phyloP scores from a whole-genome alignment of 2,888 invertebrate species.

The Isotomurus palustris region DNA sequence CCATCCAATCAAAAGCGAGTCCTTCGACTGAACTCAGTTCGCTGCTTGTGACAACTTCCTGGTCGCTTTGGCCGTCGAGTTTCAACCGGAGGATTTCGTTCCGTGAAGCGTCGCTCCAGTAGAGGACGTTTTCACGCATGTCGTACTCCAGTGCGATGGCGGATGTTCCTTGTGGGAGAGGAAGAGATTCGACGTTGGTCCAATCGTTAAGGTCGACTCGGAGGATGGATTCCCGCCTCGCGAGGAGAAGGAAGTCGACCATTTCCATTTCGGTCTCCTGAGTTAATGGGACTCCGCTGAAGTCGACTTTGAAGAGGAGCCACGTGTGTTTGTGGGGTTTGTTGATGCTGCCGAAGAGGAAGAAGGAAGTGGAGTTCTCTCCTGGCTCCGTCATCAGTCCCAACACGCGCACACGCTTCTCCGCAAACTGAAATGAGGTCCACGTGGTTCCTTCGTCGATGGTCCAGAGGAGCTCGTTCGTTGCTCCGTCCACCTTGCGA shows the following conservation, averaged over 20 bases:
- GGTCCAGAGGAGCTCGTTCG: slow-evolving; percentile 74
- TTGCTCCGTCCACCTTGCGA: slow-evolving; percentile 70
- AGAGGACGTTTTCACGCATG: slow-evolving; percentile 74
- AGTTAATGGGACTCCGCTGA: slow-evolving; percentile 54
- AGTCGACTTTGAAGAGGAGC: slow-evolving; percentile 73
- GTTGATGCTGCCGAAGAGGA: slow-evolving; percentile 67
- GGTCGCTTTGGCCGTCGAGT: slow-evolving; percentile 62
- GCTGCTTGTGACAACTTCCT: slow-evolving; percentile 68
- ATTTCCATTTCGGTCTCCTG: too few relatives aligned
- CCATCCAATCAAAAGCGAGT: slow-evolving; percentile 85
- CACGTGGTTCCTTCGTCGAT: slow-evolving; percentile 80
- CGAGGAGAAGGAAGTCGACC: slow-evolving; percentile 73
- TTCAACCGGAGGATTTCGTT: slow-evolving; percentile 75
- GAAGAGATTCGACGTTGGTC: slow-evolving; percentile 60
- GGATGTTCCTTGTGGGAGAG: slow-evolving; percentile 67
- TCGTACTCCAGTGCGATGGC: slow-evolving; percentile 85
- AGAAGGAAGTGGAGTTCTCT: slow-evolving; percentile 86
- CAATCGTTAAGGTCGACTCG: slow-evolving; percentile 62
- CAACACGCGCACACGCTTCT: slow-evolving; percentile 73
- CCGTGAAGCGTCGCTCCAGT: slow-evolving; percentile 79
- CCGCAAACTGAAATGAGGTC: slow-evolving; percentile 64
- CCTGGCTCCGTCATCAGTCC: slow-evolving; percentile 52
- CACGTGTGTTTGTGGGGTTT: slow-evolving; percentile 70
- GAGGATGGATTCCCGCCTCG: slow-evolving; percentile 69
- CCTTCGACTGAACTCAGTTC: slow-evolving; percentile 78